Evolutionary conservation across 2,797 vertebrate genomes (phyloP).

Genomic region (Amniataba percoides): DNA sequence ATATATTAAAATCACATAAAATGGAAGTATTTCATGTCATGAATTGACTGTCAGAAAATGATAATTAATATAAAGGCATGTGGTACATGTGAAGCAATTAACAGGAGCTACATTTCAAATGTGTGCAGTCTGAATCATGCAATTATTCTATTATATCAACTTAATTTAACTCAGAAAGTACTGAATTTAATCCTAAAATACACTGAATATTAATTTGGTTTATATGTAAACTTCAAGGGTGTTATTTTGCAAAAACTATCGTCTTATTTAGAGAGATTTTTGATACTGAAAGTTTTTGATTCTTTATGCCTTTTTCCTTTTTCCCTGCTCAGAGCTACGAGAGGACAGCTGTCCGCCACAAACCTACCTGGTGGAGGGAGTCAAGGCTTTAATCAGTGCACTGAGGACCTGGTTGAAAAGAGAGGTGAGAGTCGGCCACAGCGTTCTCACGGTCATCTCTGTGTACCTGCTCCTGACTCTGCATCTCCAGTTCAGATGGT

Average conservation of each 20-base stretch:
- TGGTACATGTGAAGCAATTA: not conserved
- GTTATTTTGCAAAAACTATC: no score
- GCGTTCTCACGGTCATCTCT: constrained; percentile 31
- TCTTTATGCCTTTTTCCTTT: not conserved
- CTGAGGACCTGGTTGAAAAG: constrained; percentile 97
- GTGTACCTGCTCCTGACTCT: not conserved
- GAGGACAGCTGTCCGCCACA: constrained; percentile 95
- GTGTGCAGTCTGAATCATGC: not conserved
- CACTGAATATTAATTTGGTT: not conserved
- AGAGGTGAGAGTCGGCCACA: constrained; percentile 86
- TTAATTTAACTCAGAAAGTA: not conserved
- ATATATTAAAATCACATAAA: not conserved
- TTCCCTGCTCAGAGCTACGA: constrained; percentile 87
- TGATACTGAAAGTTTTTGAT: not conserved
- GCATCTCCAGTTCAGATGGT: not conserved
- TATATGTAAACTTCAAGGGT: not conserved
- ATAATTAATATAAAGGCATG: not conserved
- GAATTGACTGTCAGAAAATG: not conserved
- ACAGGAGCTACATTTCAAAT: not conserved
- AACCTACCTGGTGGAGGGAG: constrained; percentile 93
- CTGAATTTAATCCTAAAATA: not conserved
- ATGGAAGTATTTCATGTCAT: not conserved
- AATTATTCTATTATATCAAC: not conserved
- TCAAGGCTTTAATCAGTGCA: constrained; percentile 95
- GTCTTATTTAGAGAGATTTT: no score